phyloP scores from a whole-genome alignment of 92 coral and sea anemone genomes.

The Parazoanthus swiftii region DNA sequence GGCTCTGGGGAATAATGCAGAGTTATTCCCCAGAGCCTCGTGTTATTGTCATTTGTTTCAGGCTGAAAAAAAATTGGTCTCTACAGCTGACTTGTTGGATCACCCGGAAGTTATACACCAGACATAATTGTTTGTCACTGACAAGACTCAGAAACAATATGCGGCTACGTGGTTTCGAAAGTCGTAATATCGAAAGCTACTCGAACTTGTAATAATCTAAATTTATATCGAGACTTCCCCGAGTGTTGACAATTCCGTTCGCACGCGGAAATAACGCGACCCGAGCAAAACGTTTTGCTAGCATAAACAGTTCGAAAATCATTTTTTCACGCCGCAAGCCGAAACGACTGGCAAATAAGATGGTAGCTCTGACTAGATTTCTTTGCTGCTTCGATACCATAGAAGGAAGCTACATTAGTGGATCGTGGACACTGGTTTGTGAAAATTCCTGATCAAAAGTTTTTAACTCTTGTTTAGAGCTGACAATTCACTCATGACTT shows the following conservation, averaged over 20 bases:
- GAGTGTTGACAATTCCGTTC: neutral
- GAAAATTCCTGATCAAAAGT: neutral
- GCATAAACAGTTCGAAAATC: neutral
- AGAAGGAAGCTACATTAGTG: conserved; percentile 43
- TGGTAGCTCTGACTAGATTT: conserved; percentile 20
- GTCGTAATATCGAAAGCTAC: neutral
- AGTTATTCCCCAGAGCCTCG: too few species aligned
- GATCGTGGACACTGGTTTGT: conserved; percentile 42
- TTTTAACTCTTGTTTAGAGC: neutral
- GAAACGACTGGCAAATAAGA: neutral
- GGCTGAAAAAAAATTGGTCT: too few species aligned
- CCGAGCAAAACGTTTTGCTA: neutral
- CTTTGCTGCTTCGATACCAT: conserved; percentile 34
- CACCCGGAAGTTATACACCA: neutral
- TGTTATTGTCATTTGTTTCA: too few species aligned
- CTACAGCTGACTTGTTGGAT: too few species aligned
- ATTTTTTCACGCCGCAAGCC: neutral
- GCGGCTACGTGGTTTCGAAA: conserved; percentile 33
- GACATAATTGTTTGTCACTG: neutral
- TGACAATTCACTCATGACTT: neutral
- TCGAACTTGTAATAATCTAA: neutral
- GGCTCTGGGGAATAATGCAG: too few species aligned
- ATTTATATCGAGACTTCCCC: neutral
- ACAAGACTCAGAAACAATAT: neutral
- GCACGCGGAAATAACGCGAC: neutral